Evolutionary conservation across 2,797 vertebrate genomes (phyloP).

Genomic region (Sebastes glaucus): DNA sequence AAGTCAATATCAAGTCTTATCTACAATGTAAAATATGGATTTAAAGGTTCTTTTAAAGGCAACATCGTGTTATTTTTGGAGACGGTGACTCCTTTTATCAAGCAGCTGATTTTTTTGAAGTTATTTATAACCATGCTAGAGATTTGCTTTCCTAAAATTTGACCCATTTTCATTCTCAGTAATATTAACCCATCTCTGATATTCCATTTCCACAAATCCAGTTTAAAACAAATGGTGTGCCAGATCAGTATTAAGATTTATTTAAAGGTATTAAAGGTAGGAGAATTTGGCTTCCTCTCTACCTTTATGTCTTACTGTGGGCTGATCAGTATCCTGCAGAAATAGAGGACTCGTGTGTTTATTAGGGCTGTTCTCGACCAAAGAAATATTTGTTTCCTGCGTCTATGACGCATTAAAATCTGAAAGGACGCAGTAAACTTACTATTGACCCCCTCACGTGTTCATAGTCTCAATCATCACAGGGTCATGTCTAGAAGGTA

Average conservation of each 20-base stretch:
- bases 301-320: not conserved
- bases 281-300: not conserved
- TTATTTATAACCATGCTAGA: conserved; percentile 16
- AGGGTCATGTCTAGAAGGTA: too few relatives aligned
- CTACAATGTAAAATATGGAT: not conserved
- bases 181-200: not conserved
- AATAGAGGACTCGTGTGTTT: too few relatives aligned
- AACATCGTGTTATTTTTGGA: not conserved
- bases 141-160: not conserved
- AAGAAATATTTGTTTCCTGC: too few relatives aligned
- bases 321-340: not conserved
- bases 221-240: not conserved
- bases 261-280: not conserved
- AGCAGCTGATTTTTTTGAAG: not conserved
- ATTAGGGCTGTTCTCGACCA: too few relatives aligned
- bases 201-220: not conserved
- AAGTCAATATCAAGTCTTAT: not conserved
- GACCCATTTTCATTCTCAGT: not conserved
- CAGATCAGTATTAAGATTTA: not conserved
- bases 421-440: too few relatives aligned
- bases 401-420: too few relatives aligned
- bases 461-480: too few relatives aligned
- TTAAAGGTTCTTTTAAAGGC: not conserved
- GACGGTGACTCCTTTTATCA: not conserved
- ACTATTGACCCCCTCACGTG: too few relatives aligned